Evolutionary conservation across 2,797 vertebrate genomes (phyloP).

Genomic region (Acipenser ruthenus): DNA sequence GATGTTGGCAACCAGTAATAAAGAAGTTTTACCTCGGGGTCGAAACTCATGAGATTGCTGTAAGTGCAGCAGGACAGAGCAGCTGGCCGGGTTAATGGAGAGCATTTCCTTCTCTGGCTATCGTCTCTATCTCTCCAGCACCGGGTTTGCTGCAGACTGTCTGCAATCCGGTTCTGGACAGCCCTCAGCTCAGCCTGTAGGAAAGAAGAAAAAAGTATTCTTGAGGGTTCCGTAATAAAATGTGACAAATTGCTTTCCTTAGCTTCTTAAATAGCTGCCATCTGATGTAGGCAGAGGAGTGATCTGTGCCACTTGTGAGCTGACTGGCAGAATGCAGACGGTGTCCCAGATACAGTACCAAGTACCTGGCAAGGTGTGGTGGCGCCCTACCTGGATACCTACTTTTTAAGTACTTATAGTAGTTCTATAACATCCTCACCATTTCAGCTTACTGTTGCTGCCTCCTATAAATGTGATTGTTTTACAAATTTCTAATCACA

Average conservation of each 20-base stretch:
- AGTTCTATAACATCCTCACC: no score
- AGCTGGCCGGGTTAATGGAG: background rate
- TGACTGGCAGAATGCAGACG: slow-evolving; percentile 19
- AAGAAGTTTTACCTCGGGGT: no score
- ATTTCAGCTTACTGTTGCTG: no score
- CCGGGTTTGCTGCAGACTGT: background rate
- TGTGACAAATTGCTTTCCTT: slow-evolving; percentile 30
- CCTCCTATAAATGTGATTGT: no score
- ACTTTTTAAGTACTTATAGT: no score
- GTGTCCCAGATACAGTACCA: slow-evolving; percentile 19
- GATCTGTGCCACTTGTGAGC: slow-evolving; percentile 24
- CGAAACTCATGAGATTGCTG: no score
- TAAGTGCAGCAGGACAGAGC: background rate
- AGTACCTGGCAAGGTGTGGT: slow-evolving; percentile 16
- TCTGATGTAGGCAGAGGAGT: slow-evolving; percentile 38
- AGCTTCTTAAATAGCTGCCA: slow-evolving; percentile 40
- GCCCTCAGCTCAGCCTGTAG: no score
- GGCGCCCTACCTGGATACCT: background rate
- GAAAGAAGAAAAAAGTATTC: no score
- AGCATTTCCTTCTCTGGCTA: background rate
- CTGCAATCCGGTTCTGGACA: background rate
- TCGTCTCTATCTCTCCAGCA: background rate
- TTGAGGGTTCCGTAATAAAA: slow-evolving; percentile 26
- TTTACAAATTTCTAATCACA: no score
- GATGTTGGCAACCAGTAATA: no score